Evolutionary conservation across 2,888 invertebrate genomes (phyloP).

Genomic region (Zootermopsis nevadensis): DNA sequence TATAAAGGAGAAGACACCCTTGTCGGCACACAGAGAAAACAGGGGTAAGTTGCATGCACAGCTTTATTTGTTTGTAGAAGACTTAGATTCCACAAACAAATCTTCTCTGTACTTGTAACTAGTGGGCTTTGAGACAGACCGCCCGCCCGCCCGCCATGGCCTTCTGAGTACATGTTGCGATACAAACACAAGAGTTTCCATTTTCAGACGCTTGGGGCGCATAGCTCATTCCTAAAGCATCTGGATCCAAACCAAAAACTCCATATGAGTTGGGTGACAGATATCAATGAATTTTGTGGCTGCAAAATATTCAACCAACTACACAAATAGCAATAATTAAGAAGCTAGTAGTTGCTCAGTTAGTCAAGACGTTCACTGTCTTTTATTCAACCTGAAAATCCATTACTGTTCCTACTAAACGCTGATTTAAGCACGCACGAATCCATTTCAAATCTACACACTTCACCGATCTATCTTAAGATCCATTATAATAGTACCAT

Average conservation of each 20-base stretch:
- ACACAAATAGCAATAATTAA: no score
- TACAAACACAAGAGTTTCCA: not conserved
- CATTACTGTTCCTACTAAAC: no score
- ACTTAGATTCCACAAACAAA: constrained; percentile 50
- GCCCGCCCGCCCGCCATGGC: constrained; percentile 2
- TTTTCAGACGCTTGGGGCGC: not conserved
- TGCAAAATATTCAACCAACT: no score
- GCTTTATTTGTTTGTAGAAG: constrained; percentile 49
- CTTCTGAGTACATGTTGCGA: not conserved
- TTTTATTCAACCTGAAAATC: no score
- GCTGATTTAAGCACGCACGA: no score
- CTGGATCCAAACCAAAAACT: not conserved
- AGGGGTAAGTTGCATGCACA: constrained; percentile 26
- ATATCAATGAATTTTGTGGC: no score
- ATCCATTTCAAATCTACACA: no score
- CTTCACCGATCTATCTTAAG: no score
- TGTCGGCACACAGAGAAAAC: constrained; percentile 26
- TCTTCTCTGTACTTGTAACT: constrained; percentile 26
- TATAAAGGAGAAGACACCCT: constrained; percentile 21
- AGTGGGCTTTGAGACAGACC: constrained; percentile 14
- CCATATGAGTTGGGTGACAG: not conserved
- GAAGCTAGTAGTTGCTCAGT: no score
- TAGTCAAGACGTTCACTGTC: no score
- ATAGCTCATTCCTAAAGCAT: not conserved
- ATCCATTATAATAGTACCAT: no score